Percentiles rank a stretch among this genome's conserved stretches.
These are phyloP conservation scores for Tragelaphus oryx DNA, from an alignment of 2,797 vertebrate species.

Conservation along the genomic window DNA sequence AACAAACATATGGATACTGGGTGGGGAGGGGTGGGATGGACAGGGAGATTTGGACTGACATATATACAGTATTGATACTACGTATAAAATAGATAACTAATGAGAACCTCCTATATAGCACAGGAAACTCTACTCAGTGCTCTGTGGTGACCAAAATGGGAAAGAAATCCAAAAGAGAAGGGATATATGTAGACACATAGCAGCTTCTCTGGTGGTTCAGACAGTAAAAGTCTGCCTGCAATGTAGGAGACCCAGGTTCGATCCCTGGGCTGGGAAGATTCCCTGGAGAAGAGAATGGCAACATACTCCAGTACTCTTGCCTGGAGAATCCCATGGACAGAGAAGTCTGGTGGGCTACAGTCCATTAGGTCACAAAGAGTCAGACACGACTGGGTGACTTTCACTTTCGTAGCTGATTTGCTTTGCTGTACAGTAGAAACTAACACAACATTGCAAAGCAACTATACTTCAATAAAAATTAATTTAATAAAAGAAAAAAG, in stretches of 20 bases:
- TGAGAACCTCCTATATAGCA: background rate
- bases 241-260: background rate
- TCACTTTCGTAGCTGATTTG: background rate
- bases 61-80: background rate
- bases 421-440: background rate
- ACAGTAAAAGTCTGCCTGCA: background rate
- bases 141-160: background rate
- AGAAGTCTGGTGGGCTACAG: background rate
- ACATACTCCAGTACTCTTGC: background rate
- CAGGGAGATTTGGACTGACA: too few species aligned
- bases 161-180: background rate
- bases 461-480: background rate
- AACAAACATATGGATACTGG: too few species aligned
- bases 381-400: background rate
- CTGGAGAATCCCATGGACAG: background rate
- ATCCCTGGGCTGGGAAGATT: background rate
- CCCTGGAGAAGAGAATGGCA: background rate
- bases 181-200: background rate
- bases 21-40: too few species aligned
- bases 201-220: background rate
- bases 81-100: background rate
- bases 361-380: background rate
- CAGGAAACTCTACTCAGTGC: background rate
- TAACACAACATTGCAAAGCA: background rate
- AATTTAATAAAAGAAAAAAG: background rate